Base-by-base conservation (phyloP, 2,888 invertebrate genomes). In the Sarcophaga subvicina region DNA sequence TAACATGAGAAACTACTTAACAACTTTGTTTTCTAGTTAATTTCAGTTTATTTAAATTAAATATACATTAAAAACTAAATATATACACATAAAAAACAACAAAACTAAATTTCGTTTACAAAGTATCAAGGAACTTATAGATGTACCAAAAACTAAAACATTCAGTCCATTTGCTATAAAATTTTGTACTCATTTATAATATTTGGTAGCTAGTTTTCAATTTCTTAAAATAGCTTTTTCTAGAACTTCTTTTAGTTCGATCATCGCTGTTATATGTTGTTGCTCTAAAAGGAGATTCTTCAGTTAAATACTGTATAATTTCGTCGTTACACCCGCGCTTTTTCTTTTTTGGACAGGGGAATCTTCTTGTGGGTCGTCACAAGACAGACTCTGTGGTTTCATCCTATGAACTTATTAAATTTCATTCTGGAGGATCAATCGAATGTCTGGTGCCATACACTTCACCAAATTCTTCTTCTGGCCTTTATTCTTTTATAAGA, bases 401-500 rank as follows among this genome's bases (percentile, higher is more conserved):
- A 22, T 71, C 64, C 69, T 77, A 77, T 73, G 73, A 64, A 45
- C 25, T 60, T 63, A 63, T 60, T 12, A 81, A 45, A 81, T 81
- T 75, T 37, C 20, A 37, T 37, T 37, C 49, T 64, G 80, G 72
- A 14, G 75, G 5, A 27, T 76, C 49, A 59, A 80, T 69, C 17
- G 63, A 80, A 76, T 86, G 77, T 17, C 83, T 76, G n/a, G 73
- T 71, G 37, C 82, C 71, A 60, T 82, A 82, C 25, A 86, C 45
- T 49, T 73, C 60, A 60, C 80, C 80, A 63, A 75, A 86, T 6
- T 54, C 27, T 5, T 27, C 79, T 37, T 14, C 80, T 76, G n/a
- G 75, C 81, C 54, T 84, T 87, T 17, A 84, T 84, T 84, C 84
- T 47, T 60, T 84, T 75, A 54, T 82, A 84, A 8, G 84, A 70